Evolutionary conservation across 2,888 invertebrate species (phyloP).

Genomic region (Notocelia uddmanniana): DNA sequence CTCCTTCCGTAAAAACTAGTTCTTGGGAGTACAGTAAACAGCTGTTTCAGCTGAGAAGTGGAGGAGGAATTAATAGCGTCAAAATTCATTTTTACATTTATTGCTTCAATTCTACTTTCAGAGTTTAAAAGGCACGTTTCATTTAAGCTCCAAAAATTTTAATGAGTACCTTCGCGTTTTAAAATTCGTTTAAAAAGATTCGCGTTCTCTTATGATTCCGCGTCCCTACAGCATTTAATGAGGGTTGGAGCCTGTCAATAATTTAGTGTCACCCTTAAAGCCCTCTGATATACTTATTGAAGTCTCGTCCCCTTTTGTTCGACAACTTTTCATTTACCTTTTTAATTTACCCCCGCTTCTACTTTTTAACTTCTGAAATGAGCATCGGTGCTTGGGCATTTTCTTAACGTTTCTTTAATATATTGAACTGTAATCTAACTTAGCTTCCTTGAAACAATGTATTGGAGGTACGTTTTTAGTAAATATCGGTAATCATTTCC

Average conservation of each 20-base stretch:
- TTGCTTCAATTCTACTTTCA: neutral
- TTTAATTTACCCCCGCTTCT: conserved; percentile 27
- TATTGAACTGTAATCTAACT: too few relatives aligned
- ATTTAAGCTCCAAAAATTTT: conserved; percentile 23
- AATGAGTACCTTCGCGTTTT: conserved; percentile 34
- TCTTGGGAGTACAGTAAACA: too few relatives aligned
- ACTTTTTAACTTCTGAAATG: conserved; percentile 39
- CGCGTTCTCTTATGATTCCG: conserved; percentile 63
- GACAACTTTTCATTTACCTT: conserved; percentile 40
- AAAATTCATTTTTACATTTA: conserved; percentile 6
- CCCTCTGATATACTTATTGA: conserved; percentile 54
- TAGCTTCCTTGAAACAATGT: too few relatives aligned
- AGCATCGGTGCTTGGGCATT: conserved; percentile 18
- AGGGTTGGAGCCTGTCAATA: conserved; percentile 67
- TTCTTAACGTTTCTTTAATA: neutral
- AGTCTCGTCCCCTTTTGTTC: conserved; percentile 55
- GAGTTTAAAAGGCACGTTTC: conserved; percentile 26
- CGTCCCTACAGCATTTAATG: conserved; percentile 69
- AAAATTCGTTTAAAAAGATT: conserved; percentile 37
- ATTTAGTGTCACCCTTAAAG: conserved; percentile 72
- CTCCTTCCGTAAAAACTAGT: too few relatives aligned
- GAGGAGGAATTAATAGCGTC: neutral
- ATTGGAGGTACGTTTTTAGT: too few relatives aligned
- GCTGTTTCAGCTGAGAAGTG: too few relatives aligned
- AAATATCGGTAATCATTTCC: too few relatives aligned